phyloP scores from a whole-genome alignment of 2,888 invertebrate species.

The Epistrophe eligans region DNA sequence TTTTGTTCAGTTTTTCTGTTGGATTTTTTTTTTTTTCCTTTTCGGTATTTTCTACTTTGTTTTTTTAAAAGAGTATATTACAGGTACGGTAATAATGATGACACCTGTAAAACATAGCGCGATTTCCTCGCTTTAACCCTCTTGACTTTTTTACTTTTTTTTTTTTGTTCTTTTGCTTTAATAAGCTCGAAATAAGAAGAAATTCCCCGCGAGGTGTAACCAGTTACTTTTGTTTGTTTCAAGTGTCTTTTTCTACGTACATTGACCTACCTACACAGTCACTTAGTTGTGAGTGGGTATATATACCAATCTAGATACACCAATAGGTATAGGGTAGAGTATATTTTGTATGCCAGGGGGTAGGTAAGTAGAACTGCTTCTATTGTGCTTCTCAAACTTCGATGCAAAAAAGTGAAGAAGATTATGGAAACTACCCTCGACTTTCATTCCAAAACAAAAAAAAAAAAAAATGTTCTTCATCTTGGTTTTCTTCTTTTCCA shows the following conservation, averaged over 20 bases:
- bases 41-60: conserved; percentile 12
- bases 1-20: conserved; percentile 48
- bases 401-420: conserved; percentile 68
- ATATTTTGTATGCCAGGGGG: conserved; percentile 33
- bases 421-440: conserved; percentile 66
- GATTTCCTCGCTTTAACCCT: conserved; percentile 20
- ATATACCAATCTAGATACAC: background rate
- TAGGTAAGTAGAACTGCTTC: conserved; percentile 45
- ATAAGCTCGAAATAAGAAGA: conserved; percentile 27
- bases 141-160: conserved; percentile 14
- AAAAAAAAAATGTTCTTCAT: conserved; percentile 43
- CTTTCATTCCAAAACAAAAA: conserved; percentile 60
- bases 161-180: background rate
- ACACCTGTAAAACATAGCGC: conserved; percentile 52
- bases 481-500: conserved; percentile 38
- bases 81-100: conserved; percentile 29
- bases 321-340: background rate
- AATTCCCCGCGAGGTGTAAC: conserved; percentile 45
- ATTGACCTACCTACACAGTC: conserved; percentile 84
- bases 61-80: conserved; percentile 12
- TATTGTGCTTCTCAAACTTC: conserved; percentile 37
- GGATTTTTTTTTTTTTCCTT: conserved; percentile 28
- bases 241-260: conserved; percentile 83
- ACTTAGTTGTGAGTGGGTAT: conserved; percentile 65
- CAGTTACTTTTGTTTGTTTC: conserved; percentile 54